Conservation (phyloP, 2,888 invertebrate species). For the Agrotis exclamationis region DNA sequence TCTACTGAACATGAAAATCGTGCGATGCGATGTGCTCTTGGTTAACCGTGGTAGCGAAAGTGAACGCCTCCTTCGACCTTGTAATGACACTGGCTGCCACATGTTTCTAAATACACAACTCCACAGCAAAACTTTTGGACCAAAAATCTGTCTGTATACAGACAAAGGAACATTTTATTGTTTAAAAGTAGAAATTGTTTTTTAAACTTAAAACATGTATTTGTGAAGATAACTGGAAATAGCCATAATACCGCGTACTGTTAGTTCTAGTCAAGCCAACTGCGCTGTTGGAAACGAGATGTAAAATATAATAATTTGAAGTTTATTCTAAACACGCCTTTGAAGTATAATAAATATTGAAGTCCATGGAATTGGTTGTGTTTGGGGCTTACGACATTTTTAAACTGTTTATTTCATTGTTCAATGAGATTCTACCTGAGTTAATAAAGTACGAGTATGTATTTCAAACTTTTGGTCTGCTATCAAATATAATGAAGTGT, state of each 20-base stretch:
- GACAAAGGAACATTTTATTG: conserved; percentile 29
- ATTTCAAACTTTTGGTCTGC: not conserved
- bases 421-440: not conserved
- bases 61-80: conserved; percentile 83
- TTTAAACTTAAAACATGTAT: conserved; percentile 21
- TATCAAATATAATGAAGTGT: conserved; percentile 4
- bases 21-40: conserved; percentile 71
- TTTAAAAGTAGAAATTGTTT: conserved; percentile 29
- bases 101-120: conserved; percentile 45
- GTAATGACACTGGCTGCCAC: conserved; percentile 69
- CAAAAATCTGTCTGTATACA: not conserved
- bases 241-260: conserved; percentile 21
- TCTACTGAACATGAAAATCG: conserved; percentile 68
- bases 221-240: conserved; percentile 33
- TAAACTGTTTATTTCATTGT: not conserved
- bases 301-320: conserved; percentile 30
- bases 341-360: conserved; percentile 23
- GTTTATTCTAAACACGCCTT: conserved; percentile 33
- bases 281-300: conserved; percentile 26
- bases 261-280: conserved; percentile 25
- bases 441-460: not conserved
- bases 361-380: not conserved
- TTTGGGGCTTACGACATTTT: conserved; percentile 1
- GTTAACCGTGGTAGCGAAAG: conserved; percentile 82
- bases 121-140: conserved; percentile 36